Evolutionary conservation across 2,113 vertebrate genomes (phyloP).

Genomic region (Trachemys scripta): DNA sequence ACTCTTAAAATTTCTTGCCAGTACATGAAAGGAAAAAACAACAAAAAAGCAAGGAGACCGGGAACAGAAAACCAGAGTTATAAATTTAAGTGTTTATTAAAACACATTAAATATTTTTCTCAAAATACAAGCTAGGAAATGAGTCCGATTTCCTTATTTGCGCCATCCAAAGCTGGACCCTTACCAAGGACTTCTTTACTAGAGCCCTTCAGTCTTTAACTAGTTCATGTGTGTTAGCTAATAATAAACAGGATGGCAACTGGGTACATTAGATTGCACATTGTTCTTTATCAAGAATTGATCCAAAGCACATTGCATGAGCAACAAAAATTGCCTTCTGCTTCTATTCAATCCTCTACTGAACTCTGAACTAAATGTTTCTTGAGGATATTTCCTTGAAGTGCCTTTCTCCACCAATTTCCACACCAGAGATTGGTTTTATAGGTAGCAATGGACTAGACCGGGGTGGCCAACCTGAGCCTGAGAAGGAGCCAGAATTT

Average conservation of each 20-base stretch:
- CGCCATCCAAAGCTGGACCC: slow-evolving; percentile 22
- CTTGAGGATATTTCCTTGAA: background rate
- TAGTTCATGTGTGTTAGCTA: background rate
- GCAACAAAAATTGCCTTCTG: background rate
- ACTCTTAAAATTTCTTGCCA: background rate
- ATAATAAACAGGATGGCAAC: background rate
- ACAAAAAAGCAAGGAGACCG: background rate
- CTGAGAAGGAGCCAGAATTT: no score
- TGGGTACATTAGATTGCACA: background rate
- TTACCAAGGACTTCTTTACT: slow-evolving; percentile 26
- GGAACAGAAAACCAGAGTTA: slow-evolving; percentile 25
- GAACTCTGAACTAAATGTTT: background rate
- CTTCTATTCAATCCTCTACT: background rate
- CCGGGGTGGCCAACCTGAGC: no score
- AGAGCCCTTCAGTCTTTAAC: background rate
- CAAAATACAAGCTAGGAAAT: slow-evolving; percentile 30
- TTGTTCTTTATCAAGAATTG: background rate
- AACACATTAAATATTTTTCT: slow-evolving; percentile 6
- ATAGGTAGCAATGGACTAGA: fast-evolving
- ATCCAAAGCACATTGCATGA: background rate
- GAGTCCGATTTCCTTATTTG: slow-evolving; percentile 56
- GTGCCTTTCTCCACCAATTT: background rate
- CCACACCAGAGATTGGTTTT: background rate
- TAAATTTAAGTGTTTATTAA: slow-evolving; percentile 29
- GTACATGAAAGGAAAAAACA: background rate